These are phyloP conservation scores for Lonchura striata DNA, from an alignment of 2,113 vertebrate species.

Conservation along the genomic window DNA sequence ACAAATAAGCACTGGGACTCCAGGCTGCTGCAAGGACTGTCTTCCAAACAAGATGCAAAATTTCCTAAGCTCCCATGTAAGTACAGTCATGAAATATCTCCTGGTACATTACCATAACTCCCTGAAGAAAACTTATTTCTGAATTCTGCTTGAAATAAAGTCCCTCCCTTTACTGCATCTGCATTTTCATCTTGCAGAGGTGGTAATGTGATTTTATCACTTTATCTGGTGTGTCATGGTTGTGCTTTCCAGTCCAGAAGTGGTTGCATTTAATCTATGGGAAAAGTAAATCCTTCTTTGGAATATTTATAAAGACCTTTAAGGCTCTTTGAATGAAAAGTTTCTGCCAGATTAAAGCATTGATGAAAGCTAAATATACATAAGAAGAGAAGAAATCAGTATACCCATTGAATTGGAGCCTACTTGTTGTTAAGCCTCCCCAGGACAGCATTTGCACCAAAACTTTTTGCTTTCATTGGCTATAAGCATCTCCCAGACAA, in stretches of 20 bases:
- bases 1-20: not conserved
- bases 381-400: not conserved
- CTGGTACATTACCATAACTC: not conserved
- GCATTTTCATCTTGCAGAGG: not conserved
- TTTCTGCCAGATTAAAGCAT: not conserved
- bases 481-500: not conserved
- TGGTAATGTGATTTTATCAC: not conserved
- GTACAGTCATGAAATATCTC: not conserved
- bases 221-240: not conserved
- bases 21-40: not conserved
- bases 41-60: not conserved
- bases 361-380: not conserved
- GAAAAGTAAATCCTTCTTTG: not conserved
- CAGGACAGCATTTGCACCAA: not conserved
- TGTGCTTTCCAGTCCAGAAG: not conserved
- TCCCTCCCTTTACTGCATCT: not conserved
- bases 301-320: not conserved
- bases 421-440: not conserved
- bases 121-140: not conserved
- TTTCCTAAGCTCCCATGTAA: not conserved
- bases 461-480: not conserved
- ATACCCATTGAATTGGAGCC: not conserved
- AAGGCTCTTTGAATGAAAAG: not conserved
- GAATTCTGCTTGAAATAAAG: not conserved
- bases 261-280: not conserved